Base-by-base conservation (phyloP, 1,140 invertebrate species). In the Eurosta solidaginis region DNA sequence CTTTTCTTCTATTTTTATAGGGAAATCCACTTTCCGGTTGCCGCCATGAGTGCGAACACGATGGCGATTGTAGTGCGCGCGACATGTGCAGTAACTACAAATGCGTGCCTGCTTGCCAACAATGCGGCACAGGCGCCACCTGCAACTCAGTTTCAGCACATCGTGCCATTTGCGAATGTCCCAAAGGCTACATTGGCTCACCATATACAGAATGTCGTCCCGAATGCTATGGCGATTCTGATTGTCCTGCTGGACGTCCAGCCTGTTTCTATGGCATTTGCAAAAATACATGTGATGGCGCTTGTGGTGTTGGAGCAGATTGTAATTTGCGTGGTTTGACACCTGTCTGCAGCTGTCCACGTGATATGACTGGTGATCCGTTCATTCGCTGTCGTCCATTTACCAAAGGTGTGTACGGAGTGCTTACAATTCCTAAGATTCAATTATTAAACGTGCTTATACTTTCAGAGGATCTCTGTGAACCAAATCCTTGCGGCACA, bases 351-450 rank as follows among this genome's bases (percentile, higher is more conserved):
- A 94, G 93, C 50, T 97, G 95, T 86, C 95, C 95, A 3, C 92
- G 90, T 82, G 93, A 95, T 83, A 95, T 94, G 92, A 96, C 94
- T 27, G 95, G 95, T 3, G 92, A 96, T 91, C 95, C 95, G 17
- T 96, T 96, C 87, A 89, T 92, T 1, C 90, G 91, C 80, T 96
- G 95, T 87, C 91, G 94, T 81, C 93, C 92, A 74, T 96, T 95
- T 82, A 93, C 93, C 85, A 92, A 93, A 82, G 79, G 79, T 80
- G 20, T 42, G 49, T 68, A n/a, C 20, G 42, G 73, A 14, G 14
- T 42, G 27, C 7, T 59, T 74, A 27, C 22, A 40, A 40, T n/a
- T 77, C 4, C 14, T 77, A 36, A 17, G 6, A 12, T 54, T 42
- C 6, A 52, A 22, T 7, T 27, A 47, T 20, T 14, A 25, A 76